Evolutionary conservation across 2,888 invertebrate species (phyloP).

Genomic region (Orthosia incerta): DNA sequence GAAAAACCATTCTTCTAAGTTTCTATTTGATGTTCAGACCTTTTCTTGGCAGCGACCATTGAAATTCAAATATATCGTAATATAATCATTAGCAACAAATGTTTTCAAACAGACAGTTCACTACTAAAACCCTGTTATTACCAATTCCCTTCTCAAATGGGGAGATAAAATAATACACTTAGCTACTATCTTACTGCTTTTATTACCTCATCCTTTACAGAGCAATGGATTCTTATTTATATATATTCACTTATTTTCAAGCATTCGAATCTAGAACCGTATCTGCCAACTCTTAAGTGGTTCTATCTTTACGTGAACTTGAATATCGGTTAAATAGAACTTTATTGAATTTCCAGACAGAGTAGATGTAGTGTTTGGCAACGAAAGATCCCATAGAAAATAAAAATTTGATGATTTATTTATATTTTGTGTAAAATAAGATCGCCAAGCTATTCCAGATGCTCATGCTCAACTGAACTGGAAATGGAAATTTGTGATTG

Average conservation of each 20-base stretch:
- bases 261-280: constrained; percentile 11
- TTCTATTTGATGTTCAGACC: not conserved
- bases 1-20: not conserved
- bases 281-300: constrained; percentile 38
- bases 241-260: constrained; percentile 42
- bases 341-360: constrained; percentile 20
- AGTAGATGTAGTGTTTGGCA: constrained; percentile 2
- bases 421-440: not conserved
- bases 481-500: too few species aligned
- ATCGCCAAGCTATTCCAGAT: not conserved
- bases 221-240: constrained; percentile 28
- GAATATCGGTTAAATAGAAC: constrained; percentile 18
- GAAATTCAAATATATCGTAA: not conserved
- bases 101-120: not conserved
- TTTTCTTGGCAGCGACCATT: not conserved
- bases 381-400: not conserved
- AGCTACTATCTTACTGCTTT: constrained; percentile 34
- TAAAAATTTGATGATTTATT: too few species aligned
- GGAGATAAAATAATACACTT: constrained; percentile 52
- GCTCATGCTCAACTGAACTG: too few species aligned
- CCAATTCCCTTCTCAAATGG: constrained; percentile 20
- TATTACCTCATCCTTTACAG: constrained; percentile 49
- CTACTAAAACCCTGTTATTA: constrained; percentile 31
- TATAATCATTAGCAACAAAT: not conserved
- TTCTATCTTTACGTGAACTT: constrained; percentile 16